Conservation (phyloP, 2,797 vertebrate genomes). For the Neostethus bicornis region DNA sequence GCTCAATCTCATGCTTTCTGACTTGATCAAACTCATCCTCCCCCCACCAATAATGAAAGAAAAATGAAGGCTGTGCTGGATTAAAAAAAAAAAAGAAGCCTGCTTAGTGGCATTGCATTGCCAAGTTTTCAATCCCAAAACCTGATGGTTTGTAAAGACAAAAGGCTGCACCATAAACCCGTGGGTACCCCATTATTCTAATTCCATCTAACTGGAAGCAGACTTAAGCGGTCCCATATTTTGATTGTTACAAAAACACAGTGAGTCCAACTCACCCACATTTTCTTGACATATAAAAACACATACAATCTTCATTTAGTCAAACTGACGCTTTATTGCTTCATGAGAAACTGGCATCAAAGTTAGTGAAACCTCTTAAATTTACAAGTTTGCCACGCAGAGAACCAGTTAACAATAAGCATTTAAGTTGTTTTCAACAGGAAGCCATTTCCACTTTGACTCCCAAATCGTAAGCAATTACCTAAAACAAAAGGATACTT, state of each 20-base stretch:
- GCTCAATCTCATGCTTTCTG: too few species aligned
- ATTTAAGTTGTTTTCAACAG: constrained; percentile 20
- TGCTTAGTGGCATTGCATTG: too few species aligned
- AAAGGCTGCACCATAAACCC: too few species aligned
- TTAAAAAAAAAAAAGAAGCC: too few species aligned
- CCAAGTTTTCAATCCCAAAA: too few species aligned
- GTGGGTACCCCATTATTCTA: not conserved
- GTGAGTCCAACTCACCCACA: not conserved
- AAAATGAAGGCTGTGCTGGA: too few species aligned
- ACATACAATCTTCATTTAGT: too few species aligned
- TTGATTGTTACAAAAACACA: not conserved
- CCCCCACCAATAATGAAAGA: too few species aligned
- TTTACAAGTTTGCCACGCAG: too few species aligned
- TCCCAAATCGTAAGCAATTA: constrained; percentile 8
- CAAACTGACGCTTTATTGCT: not conserved
- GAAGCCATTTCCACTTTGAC: constrained; percentile 25
- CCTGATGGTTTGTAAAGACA: too few species aligned
- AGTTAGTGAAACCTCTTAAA: not conserved
- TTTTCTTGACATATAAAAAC: not conserved
- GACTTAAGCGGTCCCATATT: not conserved
- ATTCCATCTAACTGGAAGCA: not conserved
- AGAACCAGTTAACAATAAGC: not conserved
- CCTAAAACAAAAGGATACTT: constrained; percentile 6
- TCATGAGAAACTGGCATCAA: not conserved
- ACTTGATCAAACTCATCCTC: too few species aligned